Evolutionary conservation across 2,797 vertebrate species (phyloP).

Genomic region (Sternotherus odoratus): DNA sequence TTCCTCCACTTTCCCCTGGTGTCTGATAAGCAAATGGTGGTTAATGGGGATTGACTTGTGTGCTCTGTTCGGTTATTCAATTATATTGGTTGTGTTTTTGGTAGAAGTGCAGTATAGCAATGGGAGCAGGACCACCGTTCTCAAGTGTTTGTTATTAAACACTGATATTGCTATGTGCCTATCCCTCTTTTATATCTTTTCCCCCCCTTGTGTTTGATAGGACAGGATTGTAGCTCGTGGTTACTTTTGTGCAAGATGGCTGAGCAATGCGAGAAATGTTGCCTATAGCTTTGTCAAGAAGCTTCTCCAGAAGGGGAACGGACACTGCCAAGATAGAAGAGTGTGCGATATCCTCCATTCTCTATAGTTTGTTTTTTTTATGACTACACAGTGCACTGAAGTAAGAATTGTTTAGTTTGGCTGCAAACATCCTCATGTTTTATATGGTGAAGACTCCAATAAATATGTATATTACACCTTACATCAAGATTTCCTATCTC

Average conservation of each 20-base stretch:
- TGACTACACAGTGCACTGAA: accelerated
- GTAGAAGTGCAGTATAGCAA: neutral
- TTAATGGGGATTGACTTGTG: neutral
- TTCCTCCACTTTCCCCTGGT: neutral
- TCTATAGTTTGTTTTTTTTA: accelerated
- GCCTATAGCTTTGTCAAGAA: neutral
- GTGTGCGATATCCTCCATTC: accelerated
- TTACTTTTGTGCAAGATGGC: neutral
- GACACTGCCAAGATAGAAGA: neutral
- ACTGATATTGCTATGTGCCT: accelerated
- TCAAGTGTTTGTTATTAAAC: accelerated
- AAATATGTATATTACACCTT: neutral
- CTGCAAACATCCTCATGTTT: accelerated
- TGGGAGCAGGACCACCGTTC: neutral
- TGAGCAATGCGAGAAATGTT: accelerated
- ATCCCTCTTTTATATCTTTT: neutral
- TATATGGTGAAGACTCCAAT: neutral
- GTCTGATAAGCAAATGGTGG: neutral
- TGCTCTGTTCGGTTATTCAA: accelerated
- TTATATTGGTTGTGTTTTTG: neutral
- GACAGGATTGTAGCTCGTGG: neutral
- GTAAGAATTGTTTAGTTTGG: accelerated
- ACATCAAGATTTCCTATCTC: accelerated
- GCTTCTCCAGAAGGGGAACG: neutral
- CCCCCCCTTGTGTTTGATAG: accelerated